phyloP scores from a whole-genome alignment of 2,797 vertebrate species.

The Propithecus perrieri region DNA sequence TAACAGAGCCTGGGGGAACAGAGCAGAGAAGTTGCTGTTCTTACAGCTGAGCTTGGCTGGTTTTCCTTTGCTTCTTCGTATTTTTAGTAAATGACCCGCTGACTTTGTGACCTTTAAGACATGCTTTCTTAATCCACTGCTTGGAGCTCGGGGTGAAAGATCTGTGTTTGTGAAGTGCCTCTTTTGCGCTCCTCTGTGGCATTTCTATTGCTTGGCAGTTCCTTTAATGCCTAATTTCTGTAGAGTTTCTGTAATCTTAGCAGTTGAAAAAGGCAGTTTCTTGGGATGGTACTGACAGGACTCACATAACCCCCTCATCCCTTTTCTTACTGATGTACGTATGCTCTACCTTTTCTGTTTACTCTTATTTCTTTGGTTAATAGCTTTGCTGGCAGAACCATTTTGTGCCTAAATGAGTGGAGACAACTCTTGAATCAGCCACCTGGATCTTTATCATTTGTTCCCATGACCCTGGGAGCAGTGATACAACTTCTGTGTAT shows the following conservation, averaged over 20 bases:
- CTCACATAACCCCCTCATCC: background rate
- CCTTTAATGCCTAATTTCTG: background rate
- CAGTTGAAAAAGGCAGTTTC: background rate
- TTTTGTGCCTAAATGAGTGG: background rate
- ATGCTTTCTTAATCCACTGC: background rate
- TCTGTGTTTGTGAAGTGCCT: background rate
- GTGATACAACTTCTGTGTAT: background rate
- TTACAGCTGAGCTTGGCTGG: background rate
- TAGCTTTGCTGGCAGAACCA: background rate
- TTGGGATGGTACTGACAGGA: background rate
- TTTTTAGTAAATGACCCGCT: constrained; percentile 59
- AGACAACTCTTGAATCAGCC: background rate
- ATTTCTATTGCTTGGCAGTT: background rate
- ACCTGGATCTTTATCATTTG: background rate
- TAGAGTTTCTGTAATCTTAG: background rate
- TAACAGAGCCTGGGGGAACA: background rate
- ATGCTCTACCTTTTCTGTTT: background rate
- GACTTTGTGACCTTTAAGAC: constrained; percentile 53
- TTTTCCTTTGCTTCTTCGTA: background rate
- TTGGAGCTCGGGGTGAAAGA: background rate
- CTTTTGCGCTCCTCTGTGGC: background rate
- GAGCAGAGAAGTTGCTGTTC: background rate
- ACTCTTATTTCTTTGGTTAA: background rate
- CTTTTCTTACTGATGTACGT: background rate
- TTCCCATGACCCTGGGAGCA: background rate